A percentile compares a stretch with the other conserved stretches of the same genome.
Conservation (phyloP, 2,888 invertebrate species). For the Hedya salicella region DNA sequence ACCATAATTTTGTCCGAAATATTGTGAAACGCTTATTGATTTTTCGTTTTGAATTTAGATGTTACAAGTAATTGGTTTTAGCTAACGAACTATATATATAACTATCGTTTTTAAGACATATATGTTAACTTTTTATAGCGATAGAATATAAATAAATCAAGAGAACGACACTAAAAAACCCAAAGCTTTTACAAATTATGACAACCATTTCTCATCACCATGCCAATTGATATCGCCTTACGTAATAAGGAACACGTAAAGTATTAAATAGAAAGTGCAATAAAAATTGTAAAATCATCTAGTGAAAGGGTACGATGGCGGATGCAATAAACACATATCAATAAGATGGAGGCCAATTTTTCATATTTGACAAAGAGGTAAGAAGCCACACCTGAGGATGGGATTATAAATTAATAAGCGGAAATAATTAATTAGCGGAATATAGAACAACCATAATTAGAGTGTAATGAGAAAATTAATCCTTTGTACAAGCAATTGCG, state of each 20-base stretch:
- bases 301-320: conserved; percentile 72
- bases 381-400: neutral
- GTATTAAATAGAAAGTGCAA: conserved; percentile 78
- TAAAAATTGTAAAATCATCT: conserved; percentile 72
- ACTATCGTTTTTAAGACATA: too few species aligned
- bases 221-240: conserved; percentile 54
- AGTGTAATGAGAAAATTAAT: neutral
- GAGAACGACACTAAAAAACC: neutral
- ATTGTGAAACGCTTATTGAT: too few species aligned
- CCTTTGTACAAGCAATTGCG: too few species aligned
- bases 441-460: neutral
- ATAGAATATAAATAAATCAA: neutral
- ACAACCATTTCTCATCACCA: conserved; percentile 39
- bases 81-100: too few species aligned
- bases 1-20: too few species aligned
- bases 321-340: conserved; percentile 36
- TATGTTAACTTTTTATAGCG: neutral
- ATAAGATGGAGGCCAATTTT: conserved; percentile 12
- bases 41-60: too few species aligned
- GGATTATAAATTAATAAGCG: neutral
- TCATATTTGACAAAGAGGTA: conserved; percentile 2
- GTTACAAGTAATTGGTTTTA: too few species aligned
- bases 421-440: neutral
- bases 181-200: neutral
- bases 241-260: conserved; percentile 65